Evolutionary conservation across 2,888 invertebrate genomes (phyloP), one percentile per base, ranked within the genome.

Genomic region (Lepidochrysops patricia): DNA sequence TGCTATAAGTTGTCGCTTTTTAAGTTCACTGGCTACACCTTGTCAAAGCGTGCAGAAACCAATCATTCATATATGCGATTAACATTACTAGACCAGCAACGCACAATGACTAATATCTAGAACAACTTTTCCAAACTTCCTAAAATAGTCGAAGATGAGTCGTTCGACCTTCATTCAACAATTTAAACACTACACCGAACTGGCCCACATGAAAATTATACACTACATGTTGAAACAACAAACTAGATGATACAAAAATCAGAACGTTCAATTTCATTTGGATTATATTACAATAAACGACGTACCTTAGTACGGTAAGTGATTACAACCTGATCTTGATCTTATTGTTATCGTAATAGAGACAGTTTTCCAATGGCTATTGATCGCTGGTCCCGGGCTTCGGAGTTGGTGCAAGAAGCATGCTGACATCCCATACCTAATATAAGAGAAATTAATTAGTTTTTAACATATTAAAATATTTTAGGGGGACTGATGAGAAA

Each of bases 401-500:
- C 0, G 86, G 83, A 59, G 83, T 74, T 2, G 89, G 88, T 23
- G 86, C 82, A 0, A 90, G 72, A 58, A 95, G 86, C 57, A 94
- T 93, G 60, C 94, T 92, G 63, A 96, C 91, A 80, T 96, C 96
- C 97, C 97, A 97, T 70, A 97, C 81, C 89, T 70, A 59, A 6
- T 23, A 23, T 15, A 34, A 25, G 13, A 52, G 23, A 26, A 26
- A 25, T 25, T 23, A 6, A n/a, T 27, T 35, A 43, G 81, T 96
- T n/a, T n/a, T n/a, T n/a, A n/a, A n/a, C n/a, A n/a, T n/a, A n/a
- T n/a, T n/a, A n/a, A n/a, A n/a, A n/a, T n/a, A n/a, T n/a, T n/a
- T n/a, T n/a, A n/a, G n/a, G n/a, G n/a, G n/a, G n/a, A n/a, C n/a
- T n/a, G n/a, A n/a, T n/a, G n/a, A n/a, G n/a, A n/a, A n/a, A n/a